These are phyloP conservation scores for Paradisaea rubra DNA, from an alignment of 2,113 vertebrate genomes.

Conservation along the genomic window DNA sequence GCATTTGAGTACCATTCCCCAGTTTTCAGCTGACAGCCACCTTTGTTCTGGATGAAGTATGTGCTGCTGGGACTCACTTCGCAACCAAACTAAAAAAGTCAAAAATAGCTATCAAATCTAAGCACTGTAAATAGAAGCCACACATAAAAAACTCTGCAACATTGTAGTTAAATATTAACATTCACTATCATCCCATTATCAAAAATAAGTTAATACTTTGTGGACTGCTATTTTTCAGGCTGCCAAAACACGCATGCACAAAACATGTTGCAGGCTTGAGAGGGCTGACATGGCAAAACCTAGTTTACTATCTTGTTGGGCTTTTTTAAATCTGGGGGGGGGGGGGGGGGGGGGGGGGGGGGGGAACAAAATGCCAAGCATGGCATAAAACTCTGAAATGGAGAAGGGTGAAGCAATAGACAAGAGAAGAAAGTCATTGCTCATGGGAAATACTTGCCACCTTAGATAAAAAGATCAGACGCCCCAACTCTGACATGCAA, in stretches of 20 bases:
- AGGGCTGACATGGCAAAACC: not conserved
- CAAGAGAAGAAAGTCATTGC: not conserved
- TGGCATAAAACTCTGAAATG: not conserved
- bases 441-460: not conserved
- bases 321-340: not conserved
- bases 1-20: not conserved
- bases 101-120: not conserved
- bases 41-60: rapidly evolving
- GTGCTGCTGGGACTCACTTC: rapidly evolving
- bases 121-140: not conserved
- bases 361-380: not conserved
- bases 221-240: not conserved
- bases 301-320: not conserved
- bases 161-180: constrained; percentile 31
- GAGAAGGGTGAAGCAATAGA: not conserved
- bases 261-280: not conserved
- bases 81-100: not conserved
- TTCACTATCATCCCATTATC: not conserved
- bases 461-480: not conserved
- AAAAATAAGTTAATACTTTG: not conserved
- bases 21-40: not conserved
- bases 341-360: no score
- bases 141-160: not conserved
- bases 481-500: not conserved
- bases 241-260: rapidly evolving